Evolutionary conservation across 2,888 invertebrate species (phyloP).

Genomic region (Rotaria magnacalcarata): DNA sequence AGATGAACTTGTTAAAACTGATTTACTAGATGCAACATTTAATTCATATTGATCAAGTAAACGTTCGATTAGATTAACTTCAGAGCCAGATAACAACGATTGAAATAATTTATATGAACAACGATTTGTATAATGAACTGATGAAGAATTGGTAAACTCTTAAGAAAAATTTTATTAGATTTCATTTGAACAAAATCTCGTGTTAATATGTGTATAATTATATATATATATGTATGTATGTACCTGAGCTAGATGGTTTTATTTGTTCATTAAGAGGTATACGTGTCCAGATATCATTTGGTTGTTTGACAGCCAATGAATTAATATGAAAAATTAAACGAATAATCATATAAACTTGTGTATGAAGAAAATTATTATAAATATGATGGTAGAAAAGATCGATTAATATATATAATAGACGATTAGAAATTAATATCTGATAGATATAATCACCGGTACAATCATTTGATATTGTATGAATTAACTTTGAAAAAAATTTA

Average conservation of each 20-base stretch:
- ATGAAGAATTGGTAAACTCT: neutral
- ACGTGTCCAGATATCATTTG: slow-evolving; percentile 26
- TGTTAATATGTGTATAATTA: neutral
- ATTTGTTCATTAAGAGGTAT: neutral
- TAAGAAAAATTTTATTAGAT: no score
- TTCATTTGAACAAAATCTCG: no score
- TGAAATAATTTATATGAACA: slow-evolving; percentile 19
- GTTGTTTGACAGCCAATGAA: neutral
- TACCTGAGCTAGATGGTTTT: neutral
- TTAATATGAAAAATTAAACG: neutral
- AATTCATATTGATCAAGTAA: slow-evolving; percentile 36
- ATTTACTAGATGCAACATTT: neutral
- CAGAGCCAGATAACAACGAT: neutral
- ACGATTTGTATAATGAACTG: neutral
- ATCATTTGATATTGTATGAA: slow-evolving; percentile 9
- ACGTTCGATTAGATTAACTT: slow-evolving; percentile 23
- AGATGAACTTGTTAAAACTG: neutral
- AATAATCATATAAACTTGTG: slow-evolving; percentile 19
- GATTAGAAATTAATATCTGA: neutral
- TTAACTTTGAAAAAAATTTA: slow-evolving; percentile 7
- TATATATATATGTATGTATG: neutral
- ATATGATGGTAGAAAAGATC: slow-evolving; percentile 26
- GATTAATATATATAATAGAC: neutral
- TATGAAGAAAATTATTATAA: slow-evolving; percentile 32
- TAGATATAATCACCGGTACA: slow-evolving; percentile 32